These are phyloP conservation scores for Sycophila texana DNA, from an alignment of 2,888 invertebrate genomes.

Conservation along the genomic window DNA sequence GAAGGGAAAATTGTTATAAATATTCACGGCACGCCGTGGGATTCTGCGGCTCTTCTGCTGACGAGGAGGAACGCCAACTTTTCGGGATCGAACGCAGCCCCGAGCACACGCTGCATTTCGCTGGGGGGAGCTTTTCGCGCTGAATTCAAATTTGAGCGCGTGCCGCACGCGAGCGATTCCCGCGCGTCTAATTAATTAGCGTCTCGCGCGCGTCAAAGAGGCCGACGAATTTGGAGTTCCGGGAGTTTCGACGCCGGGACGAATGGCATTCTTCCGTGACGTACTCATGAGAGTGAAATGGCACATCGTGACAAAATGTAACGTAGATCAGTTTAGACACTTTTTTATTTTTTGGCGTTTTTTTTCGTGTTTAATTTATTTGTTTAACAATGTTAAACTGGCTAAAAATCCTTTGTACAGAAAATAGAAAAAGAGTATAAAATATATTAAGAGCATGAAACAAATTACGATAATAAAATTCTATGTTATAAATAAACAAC, in stretches of 20 bases:
- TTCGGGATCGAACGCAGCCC: neutral
- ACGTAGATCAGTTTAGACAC: too few species aligned
- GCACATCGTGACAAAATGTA: neutral
- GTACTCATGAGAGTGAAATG: neutral
- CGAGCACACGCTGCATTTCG: neutral
- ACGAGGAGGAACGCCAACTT: neutral
- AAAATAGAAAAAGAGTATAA: too few species aligned
- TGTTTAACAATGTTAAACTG: too few species aligned
- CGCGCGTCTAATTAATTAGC: neutral
- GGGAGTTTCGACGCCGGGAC: too few species aligned
- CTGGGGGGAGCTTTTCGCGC: conserved; percentile 1
- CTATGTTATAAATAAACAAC: too few species aligned
- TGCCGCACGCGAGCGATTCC: neutral
- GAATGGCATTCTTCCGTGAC: neutral
- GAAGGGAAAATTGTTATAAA: neutral
- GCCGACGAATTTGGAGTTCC: neutral
- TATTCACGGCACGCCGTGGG: neutral
- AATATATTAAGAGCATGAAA: too few species aligned
- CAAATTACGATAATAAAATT: too few species aligned
- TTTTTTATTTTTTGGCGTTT: too few species aligned
- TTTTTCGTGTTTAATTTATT: too few species aligned
- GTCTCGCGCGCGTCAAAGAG: neutral
- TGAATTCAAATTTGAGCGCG: neutral
- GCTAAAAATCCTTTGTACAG: too few species aligned
- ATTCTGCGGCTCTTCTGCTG: neutral